These are phyloP conservation scores for Dryas iulia DNA, from an alignment of 1,140 invertebrate genomes.

Conservation along the genomic window DNA sequence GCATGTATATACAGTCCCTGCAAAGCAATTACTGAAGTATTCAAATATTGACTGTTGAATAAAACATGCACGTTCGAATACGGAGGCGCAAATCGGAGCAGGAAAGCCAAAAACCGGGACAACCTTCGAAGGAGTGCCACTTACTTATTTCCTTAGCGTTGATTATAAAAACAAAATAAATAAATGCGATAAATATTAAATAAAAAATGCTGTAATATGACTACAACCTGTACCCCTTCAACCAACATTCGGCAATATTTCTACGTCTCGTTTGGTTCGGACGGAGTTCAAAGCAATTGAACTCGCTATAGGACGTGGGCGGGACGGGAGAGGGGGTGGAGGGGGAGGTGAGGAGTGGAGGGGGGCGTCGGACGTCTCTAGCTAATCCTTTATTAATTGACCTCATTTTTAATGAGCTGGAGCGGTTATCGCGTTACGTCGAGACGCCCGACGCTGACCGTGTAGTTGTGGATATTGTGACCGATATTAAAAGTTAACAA, in stretches of 20 bases:
- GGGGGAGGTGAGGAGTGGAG: constrained; percentile 20
- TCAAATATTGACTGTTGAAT: constrained; percentile 55
- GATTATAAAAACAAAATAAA: constrained; percentile 70
- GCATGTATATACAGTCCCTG: constrained; percentile 57
- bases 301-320: constrained; percentile 45
- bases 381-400: constrained; percentile 74
- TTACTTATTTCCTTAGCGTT: constrained; percentile 63
- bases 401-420: constrained; percentile 65
- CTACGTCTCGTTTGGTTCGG: constrained; percentile 57
- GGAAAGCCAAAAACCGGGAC: constrained; percentile 81
- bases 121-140: constrained; percentile 80
- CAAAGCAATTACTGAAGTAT: constrained; percentile 66
- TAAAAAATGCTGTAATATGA: constrained; percentile 68
- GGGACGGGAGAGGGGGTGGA: constrained; percentile 23
- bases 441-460: constrained; percentile 53
- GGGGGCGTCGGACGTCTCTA: constrained; percentile 60
- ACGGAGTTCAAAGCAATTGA: constrained; percentile 72
- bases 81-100: constrained; percentile 55
- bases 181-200: constrained; percentile 78
- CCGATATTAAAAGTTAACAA: constrained; percentile 30
- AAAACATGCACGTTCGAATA: constrained; percentile 64
- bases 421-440: constrained; percentile 34
- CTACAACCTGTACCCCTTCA: constrained; percentile 79
- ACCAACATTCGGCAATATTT: constrained; percentile 75
- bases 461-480: constrained; percentile 37